Percentiles rank a stretch among this genome's conserved stretches.
These are phyloP conservation scores for Python bivittatus DNA, from an alignment of 2,113 vertebrate species.

Conservation along the genomic window DNA sequence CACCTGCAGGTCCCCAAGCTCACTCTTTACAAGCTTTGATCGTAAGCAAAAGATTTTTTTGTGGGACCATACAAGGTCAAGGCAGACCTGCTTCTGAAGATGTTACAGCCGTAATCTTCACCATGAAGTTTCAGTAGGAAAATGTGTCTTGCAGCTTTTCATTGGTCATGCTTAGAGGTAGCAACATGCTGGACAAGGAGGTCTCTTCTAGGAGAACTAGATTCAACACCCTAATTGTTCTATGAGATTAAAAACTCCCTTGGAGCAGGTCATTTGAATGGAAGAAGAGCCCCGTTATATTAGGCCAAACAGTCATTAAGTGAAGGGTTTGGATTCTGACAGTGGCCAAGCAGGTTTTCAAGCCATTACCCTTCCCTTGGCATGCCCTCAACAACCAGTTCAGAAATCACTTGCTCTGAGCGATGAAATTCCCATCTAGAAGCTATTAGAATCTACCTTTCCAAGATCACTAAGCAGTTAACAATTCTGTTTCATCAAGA, in stretches of 20 bases:
- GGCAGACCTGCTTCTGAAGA: not conserved
- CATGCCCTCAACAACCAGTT: too few species aligned
- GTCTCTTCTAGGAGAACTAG: too few species aligned
- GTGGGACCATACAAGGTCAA: conserved; percentile 5
- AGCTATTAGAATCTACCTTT: too few species aligned
- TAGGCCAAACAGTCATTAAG: not conserved
- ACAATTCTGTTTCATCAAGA: too few species aligned
- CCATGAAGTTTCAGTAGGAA: too few species aligned
- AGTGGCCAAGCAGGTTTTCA: not conserved
- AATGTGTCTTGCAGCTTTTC: not conserved
- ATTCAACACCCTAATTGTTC: not conserved
- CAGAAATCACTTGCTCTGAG: too few species aligned
- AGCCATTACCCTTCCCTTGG: too few species aligned
- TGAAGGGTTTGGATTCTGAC: not conserved
- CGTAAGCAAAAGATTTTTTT: conserved; percentile 6
- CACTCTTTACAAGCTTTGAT: conserved; percentile 32
- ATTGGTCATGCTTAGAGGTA: not conserved
- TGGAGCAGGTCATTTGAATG: not conserved
- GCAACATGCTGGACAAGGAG: not conserved
- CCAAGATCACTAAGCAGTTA: too few species aligned
- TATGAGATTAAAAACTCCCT: not conserved
- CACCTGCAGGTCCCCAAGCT: conserved; percentile 29
- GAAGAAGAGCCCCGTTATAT: not conserved
- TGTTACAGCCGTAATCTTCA: not conserved
- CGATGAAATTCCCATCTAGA: too few species aligned